A percentile compares a stretch with the other conserved stretches of the same genome.
phyloP scores from a whole-genome alignment of 2,797 vertebrate species.

The Gymnothorax javanicus region DNA sequence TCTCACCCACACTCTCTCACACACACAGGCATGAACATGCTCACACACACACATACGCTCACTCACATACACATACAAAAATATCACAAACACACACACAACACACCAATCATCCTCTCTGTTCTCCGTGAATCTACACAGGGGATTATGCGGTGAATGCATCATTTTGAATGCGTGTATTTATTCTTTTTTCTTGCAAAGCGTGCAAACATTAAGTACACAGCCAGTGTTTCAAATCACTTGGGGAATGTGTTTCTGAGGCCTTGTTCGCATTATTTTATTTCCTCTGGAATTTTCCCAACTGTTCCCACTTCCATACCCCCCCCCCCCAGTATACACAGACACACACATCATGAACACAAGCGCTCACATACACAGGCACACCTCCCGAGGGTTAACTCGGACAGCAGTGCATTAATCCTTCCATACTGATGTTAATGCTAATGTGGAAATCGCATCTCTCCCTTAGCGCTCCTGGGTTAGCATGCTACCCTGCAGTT shows the following conservation, averaged over 20 bases:
- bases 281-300: background rate
- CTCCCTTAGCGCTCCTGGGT: background rate
- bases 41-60: background rate
- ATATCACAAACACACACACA: background rate
- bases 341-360: background rate
- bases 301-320: too few species aligned
- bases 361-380: background rate
- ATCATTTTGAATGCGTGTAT: constrained; percentile 7
- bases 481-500: background rate
- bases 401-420: constrained; percentile 7
- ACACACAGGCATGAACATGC: background rate
- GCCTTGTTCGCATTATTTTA: background rate
- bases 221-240: constrained; percentile 11
- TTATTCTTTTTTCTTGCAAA: background rate
- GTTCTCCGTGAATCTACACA: background rate
- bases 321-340: background rate
- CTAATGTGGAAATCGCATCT: background rate
- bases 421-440: background rate
- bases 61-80: background rate
- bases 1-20: background rate
- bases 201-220: constrained; percentile 10
- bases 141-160: background rate
- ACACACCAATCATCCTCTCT: background rate
- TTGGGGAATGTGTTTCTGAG: background rate
- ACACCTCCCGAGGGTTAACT: background rate